Conservation (phyloP, 1,140 invertebrate species). For the Metaphire vulgaris region DNA sequence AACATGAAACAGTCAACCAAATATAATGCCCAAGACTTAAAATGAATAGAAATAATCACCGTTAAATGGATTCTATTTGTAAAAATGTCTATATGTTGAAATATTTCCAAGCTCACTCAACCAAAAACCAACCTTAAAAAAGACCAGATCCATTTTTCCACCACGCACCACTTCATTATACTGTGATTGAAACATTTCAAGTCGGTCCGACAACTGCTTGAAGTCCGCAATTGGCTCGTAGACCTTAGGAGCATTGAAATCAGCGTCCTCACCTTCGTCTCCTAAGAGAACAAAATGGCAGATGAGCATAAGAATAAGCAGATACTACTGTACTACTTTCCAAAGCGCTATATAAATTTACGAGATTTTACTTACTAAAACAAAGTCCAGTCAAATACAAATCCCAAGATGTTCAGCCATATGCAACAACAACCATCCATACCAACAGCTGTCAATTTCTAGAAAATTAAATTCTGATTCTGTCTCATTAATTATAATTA, state of each 20-base stretch:
- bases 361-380: no score
- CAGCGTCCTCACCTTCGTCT: conserved; percentile 83
- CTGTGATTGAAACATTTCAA: conserved; percentile 83
- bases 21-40: not conserved
- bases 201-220: conserved; percentile 68
- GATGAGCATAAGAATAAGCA: no score
- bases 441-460: no score
- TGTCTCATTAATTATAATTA: no score
- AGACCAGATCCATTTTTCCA: conserved; percentile 93
- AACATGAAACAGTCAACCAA: no score
- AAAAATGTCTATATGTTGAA: not conserved
- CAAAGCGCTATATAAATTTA: no score
- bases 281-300: conserved; percentile 47
- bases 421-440: not conserved
- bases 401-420: not conserved
- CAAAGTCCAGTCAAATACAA: not conserved
- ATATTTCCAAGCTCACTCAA: no score
- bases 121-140: conserved; percentile 68
- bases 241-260: conserved; percentile 82
- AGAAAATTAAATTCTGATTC: no score
- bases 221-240: conserved; percentile 77
- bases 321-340: no score
- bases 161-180: conserved; percentile 94
- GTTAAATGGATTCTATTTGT: not conserved
- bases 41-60: not conserved